These are phyloP conservation scores for Microcebus jonahi DNA, from an alignment of 2,113 vertebrate genomes.

Conservation along the genomic window DNA sequence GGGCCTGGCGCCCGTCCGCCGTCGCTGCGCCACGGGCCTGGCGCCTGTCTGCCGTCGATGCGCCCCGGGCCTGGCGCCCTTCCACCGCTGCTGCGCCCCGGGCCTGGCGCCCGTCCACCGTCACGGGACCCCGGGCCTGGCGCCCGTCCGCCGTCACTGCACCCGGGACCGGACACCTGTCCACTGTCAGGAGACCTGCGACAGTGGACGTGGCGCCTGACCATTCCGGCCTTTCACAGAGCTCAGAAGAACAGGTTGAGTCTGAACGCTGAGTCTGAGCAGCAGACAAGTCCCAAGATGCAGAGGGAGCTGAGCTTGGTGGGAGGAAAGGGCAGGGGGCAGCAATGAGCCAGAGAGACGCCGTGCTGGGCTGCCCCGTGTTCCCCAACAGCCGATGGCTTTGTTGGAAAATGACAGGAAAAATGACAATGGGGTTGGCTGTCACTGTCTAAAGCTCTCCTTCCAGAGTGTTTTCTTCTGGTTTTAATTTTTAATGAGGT, in stretches of 20 bases:
- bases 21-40: too few relatives aligned
- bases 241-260: neutral
- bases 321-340: neutral
- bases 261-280: neutral
- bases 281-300: neutral
- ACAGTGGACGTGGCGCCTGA: fast-evolving
- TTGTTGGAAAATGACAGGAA: neutral
- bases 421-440: fast-evolving
- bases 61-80: too few relatives aligned
- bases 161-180: fast-evolving
- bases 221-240: too few relatives aligned
- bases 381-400: neutral
- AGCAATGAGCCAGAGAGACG: neutral
- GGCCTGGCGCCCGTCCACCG: too few relatives aligned
- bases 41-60: fast-evolving
- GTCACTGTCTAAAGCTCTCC: neutral
- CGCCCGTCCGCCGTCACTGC: too few relatives aligned
- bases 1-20: too few relatives aligned
- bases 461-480: neutral
- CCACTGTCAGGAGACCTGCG: neutral
- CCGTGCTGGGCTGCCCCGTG: neutral
- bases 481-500: constrained; percentile 14
- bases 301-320: neutral
- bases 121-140: too few relatives aligned
- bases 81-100: too few relatives aligned